A percentile compares a stretch with the other conserved stretches of the same genome.
Conservation (phyloP, 1,140 invertebrate species). For the Magallana gigas region DNA sequence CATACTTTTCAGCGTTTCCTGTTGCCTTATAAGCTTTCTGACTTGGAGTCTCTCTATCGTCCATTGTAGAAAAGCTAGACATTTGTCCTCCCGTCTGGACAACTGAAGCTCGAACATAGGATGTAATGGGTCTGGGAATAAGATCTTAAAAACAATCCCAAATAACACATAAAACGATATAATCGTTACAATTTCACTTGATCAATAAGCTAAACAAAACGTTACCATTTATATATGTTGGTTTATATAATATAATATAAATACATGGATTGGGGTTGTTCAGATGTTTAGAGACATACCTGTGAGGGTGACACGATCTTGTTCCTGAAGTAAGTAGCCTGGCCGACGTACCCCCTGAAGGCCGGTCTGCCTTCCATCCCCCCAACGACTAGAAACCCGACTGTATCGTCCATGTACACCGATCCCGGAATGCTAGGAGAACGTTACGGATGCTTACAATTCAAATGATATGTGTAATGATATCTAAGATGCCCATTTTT, state of each 20-base stretch:
- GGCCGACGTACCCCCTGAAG: slow-evolving; percentile 70
- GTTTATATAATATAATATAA: too few species aligned
- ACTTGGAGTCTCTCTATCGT: slow-evolving; percentile 21
- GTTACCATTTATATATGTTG: too few species aligned
- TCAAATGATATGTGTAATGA: neutral
- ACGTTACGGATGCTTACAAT: neutral
- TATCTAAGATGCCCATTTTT: too few species aligned
- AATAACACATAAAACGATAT: neutral
- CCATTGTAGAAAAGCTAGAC: slow-evolving; percentile 62
- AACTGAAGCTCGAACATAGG: slow-evolving; percentile 70
- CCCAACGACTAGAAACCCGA: slow-evolving; percentile 63
- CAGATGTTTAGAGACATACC: slow-evolving; percentile 42
- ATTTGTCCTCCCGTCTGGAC: slow-evolving; percentile 57
- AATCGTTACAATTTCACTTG: too few species aligned
- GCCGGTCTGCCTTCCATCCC: slow-evolving; percentile 61
- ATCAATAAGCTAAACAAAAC: too few species aligned
- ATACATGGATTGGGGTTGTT: too few species aligned
- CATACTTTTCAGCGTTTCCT: neutral
- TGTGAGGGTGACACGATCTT: slow-evolving; percentile 49
- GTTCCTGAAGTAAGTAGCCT: slow-evolving; percentile 62
- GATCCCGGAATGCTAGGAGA: slow-evolving; percentile 41
- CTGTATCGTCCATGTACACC: slow-evolving; percentile 64
- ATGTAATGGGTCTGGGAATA: slow-evolving; percentile 64
- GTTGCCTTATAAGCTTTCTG: neutral
- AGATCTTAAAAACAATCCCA: slow-evolving; percentile 56